Evolutionary conservation across 2,113 vertebrate species (phyloP).

Genomic region (Perccottus glenii): DNA sequence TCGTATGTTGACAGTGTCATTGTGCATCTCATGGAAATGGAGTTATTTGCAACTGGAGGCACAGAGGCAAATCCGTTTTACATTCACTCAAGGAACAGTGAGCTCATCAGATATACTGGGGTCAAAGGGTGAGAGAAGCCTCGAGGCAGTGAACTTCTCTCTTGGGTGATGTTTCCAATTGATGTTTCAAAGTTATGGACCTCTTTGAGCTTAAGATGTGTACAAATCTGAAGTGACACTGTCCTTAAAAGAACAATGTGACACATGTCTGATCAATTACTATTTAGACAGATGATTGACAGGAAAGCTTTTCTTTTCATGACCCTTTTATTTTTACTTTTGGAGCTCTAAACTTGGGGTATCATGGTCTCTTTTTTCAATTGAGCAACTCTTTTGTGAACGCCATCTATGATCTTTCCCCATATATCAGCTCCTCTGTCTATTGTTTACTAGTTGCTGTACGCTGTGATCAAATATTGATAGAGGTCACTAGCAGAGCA

Average conservation of each 20-base stretch:
- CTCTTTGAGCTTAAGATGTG: slow-evolving; percentile 12
- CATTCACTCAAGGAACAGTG: slow-evolving; percentile 14
- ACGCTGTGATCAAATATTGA: slow-evolving; percentile 71
- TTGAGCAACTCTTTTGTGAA: slow-evolving; percentile 8
- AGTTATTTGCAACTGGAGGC: slow-evolving; percentile 6
- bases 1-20: slow-evolving; percentile 3
- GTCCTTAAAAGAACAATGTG: slow-evolving; percentile 18
- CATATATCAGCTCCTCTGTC: slow-evolving; percentile 22
- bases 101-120: slow-evolving; percentile 53
- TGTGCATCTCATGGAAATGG: slow-evolving; percentile 20
- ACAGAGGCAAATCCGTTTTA: slow-evolving; percentile 30
- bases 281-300: slow-evolving; percentile 9
- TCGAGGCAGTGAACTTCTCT: slow-evolving; percentile 20
- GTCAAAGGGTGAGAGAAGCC: slow-evolving; percentile 47
- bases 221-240: slow-evolving; percentile 4
- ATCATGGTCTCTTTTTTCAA: neutral
- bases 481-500: slow-evolving; percentile 61
- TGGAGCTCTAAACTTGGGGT: no score
- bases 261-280: slow-evolving; percentile 13
- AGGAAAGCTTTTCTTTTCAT: neutral
- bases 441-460: slow-evolving; percentile 70
- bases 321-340: neutral
- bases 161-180: slow-evolving; percentile 24
- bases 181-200: slow-evolving; percentile 14
- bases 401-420: slow-evolving; percentile 44